Percentiles rank a stretch among this genome's conserved stretches.
phyloP scores from a whole-genome alignment of 2,888 invertebrate species.

The Esperia sulphurella region DNA sequence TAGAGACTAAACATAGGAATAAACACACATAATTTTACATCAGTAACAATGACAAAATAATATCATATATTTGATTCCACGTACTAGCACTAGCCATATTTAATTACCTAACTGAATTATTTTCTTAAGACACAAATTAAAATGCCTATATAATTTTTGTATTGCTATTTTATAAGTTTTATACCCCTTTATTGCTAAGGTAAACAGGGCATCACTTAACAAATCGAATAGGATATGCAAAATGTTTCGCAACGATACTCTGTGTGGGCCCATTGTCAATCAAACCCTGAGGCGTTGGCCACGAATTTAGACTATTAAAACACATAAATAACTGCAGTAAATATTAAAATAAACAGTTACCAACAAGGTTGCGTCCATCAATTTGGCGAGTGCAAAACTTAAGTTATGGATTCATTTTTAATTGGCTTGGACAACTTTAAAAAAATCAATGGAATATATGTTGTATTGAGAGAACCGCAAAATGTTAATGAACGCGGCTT shows the following conservation, averaged over 20 bases:
- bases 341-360: slow-evolving; percentile 33
- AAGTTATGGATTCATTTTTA: slow-evolving; percentile 24
- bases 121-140: not conserved
- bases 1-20: no score
- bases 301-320: slow-evolving; percentile 18
- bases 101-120: no score
- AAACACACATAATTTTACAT: no score
- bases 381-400: slow-evolving; percentile 25
- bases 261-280: slow-evolving; percentile 13
- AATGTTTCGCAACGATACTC: slow-evolving; percentile 16
- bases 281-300: slow-evolving; percentile 4
- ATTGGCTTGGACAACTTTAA: slow-evolving; percentile 29
- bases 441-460: slow-evolving; percentile 4
- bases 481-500: slow-evolving; percentile 27
- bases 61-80: no score
- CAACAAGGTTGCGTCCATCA: slow-evolving; percentile 35
- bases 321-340: slow-evolving; percentile 29
- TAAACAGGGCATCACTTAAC: slow-evolving; percentile 11
- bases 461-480: slow-evolving; percentile 30
- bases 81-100: no score
- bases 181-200: not conserved
- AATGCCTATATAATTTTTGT: not conserved
- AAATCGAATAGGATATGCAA: slow-evolving; percentile 5
- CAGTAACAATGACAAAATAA: no score
- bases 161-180: no score